These are phyloP conservation scores for Drosophila orena DNA, from an alignment of 1,140 invertebrate species.

Conservation along the genomic window DNA sequence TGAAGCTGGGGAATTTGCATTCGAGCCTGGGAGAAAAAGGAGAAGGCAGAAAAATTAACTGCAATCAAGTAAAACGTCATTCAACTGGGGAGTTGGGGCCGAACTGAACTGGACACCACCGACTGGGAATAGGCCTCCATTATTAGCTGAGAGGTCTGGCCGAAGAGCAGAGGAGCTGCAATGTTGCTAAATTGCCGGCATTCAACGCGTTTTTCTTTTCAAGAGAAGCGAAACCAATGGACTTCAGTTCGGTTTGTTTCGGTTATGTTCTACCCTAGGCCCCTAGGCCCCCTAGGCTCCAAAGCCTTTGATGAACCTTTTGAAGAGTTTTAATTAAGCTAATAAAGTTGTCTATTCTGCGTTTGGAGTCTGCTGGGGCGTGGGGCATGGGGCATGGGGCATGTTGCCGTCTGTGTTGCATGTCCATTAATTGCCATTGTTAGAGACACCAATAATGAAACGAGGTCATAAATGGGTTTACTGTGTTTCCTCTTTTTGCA, in stretches of 20 bases:
- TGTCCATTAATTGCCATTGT: slow-evolving; percentile 74
- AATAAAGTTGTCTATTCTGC: slow-evolving; percentile 72
- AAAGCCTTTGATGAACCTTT: slow-evolving; percentile 66
- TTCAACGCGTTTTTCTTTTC: slow-evolving; percentile 72
- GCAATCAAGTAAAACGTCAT: slow-evolving; percentile 82
- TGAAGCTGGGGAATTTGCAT: slow-evolving; percentile 71
- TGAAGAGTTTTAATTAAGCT: slow-evolving; percentile 79
- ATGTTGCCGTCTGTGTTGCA: slow-evolving; percentile 51
- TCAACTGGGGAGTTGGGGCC: slow-evolving; percentile 53
- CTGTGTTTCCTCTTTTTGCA: slow-evolving; percentile 4
- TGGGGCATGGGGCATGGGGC: no score
- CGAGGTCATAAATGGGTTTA: slow-evolving; percentile 58
- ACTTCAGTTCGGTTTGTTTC: slow-evolving; percentile 19
- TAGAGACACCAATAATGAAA: slow-evolving; percentile 65
- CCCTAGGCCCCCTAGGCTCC: slow-evolving; percentile 27
- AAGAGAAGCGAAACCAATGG: slow-evolving; percentile 71
- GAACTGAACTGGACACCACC: slow-evolving; percentile 24
- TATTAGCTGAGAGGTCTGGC: slow-evolving; percentile 56
- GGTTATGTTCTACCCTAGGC: slow-evolving; percentile 16
- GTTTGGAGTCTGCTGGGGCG: slow-evolving; percentile 15
- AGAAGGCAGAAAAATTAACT: slow-evolving; percentile 73
- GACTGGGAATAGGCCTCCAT: slow-evolving; percentile 58
- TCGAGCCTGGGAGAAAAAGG: slow-evolving; percentile 44
- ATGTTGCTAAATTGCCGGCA: slow-evolving; percentile 80
- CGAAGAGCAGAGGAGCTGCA: slow-evolving; percentile 50